phyloP scores from a whole-genome alignment of 2,113 vertebrate species.

The Trematomus loennbergii region DNA sequence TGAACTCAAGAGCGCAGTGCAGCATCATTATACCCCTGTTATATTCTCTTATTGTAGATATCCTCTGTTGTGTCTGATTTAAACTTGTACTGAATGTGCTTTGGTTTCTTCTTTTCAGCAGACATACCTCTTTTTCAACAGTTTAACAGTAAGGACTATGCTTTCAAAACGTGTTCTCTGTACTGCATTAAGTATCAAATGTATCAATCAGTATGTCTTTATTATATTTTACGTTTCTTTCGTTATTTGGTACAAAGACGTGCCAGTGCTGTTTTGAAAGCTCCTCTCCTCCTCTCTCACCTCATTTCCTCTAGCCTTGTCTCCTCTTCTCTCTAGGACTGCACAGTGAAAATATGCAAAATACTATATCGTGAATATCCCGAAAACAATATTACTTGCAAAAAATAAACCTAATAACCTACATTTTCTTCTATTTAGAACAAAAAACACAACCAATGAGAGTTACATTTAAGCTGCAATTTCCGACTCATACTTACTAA shows the following conservation, averaged over 20 bases:
- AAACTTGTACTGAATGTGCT: conserved; percentile 70
- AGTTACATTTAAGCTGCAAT: no score
- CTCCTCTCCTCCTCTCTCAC: background rate
- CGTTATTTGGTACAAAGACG: conserved; percentile 6
- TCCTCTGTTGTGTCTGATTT: conserved; percentile 67
- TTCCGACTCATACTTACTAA: no score
- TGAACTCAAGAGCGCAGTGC: conserved; percentile 43
- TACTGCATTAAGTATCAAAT: conserved; percentile 49
- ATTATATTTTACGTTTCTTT: conserved; percentile 19
- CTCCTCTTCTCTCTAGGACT: no score
- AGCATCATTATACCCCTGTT: conserved; percentile 64
- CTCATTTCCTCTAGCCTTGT: background rate
- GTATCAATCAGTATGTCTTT: conserved; percentile 52
- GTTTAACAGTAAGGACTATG: conserved; percentile 11
- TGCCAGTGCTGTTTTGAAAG: conserved; percentile 11
- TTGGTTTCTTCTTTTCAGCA: conserved; percentile 57
- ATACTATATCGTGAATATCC: no score
- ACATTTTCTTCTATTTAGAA: no score
- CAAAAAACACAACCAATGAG: no score
- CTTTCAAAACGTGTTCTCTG: conserved; percentile 35
- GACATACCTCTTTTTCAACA: conserved; percentile 70
- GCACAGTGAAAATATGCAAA: no score
- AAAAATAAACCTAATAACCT: no score
- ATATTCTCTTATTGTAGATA: conserved; percentile 72
- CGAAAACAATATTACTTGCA: no score